Evolutionary conservation across 1,140 invertebrate genomes (phyloP).

Genomic region (Idris sp.): DNA sequence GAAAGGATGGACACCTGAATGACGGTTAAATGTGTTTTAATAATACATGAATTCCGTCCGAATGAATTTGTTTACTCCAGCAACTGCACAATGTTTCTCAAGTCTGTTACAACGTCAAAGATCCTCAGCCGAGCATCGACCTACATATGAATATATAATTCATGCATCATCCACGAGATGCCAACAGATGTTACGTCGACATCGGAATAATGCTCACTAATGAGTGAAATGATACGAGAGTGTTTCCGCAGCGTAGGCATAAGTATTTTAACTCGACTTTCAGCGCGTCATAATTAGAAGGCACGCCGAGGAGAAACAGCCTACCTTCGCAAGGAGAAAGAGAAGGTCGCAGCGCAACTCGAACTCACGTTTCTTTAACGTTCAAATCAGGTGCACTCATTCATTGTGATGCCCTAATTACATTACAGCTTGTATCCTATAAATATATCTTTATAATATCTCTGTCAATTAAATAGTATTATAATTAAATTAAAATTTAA

Average conservation of each 20-base stretch:
- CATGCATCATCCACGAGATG: constrained; percentile 53
- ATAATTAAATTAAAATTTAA: no score
- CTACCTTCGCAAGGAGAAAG: background rate
- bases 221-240: constrained; percentile 54
- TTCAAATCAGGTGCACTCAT: background rate
- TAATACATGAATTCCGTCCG: constrained; percentile 44
- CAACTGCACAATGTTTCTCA: constrained; percentile 37
- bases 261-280: constrained; percentile 31
- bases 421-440: no score
- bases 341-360: background rate
- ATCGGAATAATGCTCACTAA: constrained; percentile 55
- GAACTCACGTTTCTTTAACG: constrained; percentile 3
- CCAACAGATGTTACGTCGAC: constrained; percentile 51
- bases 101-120: constrained; percentile 43
- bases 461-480: no score
- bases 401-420: no score
- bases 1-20: constrained; percentile 14
- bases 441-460: no score
- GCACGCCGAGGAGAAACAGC: constrained; percentile 2
- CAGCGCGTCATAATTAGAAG: constrained; percentile 36
- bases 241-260: constrained; percentile 42
- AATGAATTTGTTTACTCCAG: constrained; percentile 49
- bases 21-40: constrained; percentile 24
- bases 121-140: constrained; percentile 48
- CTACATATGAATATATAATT: constrained; percentile 60